phyloP scores from a whole-genome alignment of 2,113 vertebrate species.

The Pituophis catenifer region DNA sequence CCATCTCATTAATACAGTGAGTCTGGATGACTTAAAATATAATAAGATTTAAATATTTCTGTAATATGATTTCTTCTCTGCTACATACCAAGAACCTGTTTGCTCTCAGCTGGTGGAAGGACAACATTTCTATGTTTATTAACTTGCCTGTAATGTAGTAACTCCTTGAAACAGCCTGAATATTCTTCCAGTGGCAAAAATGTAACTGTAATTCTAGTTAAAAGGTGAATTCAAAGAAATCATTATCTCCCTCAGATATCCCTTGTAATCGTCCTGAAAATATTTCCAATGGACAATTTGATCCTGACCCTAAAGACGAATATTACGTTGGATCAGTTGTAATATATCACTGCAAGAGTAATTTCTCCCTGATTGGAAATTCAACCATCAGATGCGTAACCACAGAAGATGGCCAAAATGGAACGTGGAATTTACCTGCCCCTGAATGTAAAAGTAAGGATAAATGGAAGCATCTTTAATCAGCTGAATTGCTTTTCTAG shows the following conservation, averaged over 20 bases:
- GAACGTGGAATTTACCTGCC: slow-evolving; percentile 48
- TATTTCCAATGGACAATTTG: slow-evolving; percentile 47
- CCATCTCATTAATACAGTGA: background rate
- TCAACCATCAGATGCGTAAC: slow-evolving; percentile 59
- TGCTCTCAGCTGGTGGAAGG: background rate
- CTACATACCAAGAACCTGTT: too few species aligned
- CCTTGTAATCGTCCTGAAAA: slow-evolving; percentile 44
- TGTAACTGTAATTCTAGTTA: background rate
- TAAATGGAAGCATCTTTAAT: background rate
- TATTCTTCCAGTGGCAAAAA: background rate
- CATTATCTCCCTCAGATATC: slow-evolving; percentile 49
- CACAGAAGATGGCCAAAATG: background rate
- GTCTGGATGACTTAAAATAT: background rate
- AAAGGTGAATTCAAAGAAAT: background rate
- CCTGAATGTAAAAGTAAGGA: slow-evolving; percentile 46
- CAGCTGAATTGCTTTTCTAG: background rate
- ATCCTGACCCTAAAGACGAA: background rate
- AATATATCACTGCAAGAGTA: slow-evolving; percentile 35
- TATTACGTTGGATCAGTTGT: slow-evolving; percentile 51
- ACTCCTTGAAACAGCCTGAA: background rate
- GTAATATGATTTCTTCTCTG: background rate
- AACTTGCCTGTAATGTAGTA: background rate
- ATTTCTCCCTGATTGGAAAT: slow-evolving; percentile 46
- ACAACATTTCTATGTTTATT: background rate
- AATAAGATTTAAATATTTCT: background rate